phyloP scores from a whole-genome alignment of 2,888 invertebrate species.

The Empis livida region DNA sequence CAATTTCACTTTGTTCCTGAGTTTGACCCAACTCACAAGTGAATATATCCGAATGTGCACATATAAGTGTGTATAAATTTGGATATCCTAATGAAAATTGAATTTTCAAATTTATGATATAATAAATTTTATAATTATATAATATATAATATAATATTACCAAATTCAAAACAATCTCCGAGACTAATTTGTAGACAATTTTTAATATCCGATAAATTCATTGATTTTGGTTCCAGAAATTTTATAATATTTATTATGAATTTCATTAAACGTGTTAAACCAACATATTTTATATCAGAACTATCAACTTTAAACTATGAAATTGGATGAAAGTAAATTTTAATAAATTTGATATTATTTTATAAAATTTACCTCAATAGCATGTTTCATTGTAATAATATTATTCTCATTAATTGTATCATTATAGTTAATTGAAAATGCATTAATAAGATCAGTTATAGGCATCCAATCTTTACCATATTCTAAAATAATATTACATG shows the following conservation, averaged over 20 bases:
- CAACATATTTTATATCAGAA: conserved; percentile 18
- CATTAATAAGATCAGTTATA: conserved; percentile 21
- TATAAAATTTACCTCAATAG: conserved; percentile 23
- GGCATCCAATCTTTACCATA: conserved; percentile 16
- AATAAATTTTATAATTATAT: not conserved
- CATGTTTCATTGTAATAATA: conserved; percentile 31
- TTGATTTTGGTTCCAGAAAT: conserved; percentile 24
- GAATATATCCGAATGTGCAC: conserved; percentile 31
- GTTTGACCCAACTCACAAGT: conserved; percentile 21
- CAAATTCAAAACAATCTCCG: conserved; percentile 26
- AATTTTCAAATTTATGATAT: too few species aligned
- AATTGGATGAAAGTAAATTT: not conserved
- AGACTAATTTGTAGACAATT: conserved; percentile 23
- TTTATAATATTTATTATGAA: conserved; percentile 28
- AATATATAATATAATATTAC: conserved; percentile 8
- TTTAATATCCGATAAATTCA: conserved; percentile 29
- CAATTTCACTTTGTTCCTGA: conserved; percentile 28
- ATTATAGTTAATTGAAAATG: conserved; percentile 24
- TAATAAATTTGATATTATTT: not conserved
- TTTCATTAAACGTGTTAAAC: conserved; percentile 25
- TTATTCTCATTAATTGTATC: conserved; percentile 21
- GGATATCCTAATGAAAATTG: conserved; percentile 22
- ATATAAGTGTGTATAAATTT: conserved; percentile 27
- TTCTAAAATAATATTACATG: conserved; percentile 22
- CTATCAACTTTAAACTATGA: conserved; percentile 23